Base-by-base conservation (phyloP, 2,888 invertebrate species). In the Hemithea aestivaria region DNA sequence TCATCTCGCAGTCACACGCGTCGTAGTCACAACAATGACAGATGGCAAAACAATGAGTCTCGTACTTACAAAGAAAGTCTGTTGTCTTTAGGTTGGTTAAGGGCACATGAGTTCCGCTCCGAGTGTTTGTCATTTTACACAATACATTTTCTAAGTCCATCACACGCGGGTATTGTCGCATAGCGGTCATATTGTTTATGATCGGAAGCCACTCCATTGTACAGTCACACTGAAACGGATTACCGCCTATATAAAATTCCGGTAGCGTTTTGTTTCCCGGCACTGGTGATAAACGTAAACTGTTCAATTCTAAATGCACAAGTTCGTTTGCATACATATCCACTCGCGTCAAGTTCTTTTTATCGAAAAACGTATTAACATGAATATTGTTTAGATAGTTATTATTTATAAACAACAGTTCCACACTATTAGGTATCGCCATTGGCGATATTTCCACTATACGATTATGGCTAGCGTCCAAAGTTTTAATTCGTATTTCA, bases 1-100 rank as follows among this genome's bases (percentile, higher is more conserved):
- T 96, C 94, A 97, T 96, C 87, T 97, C 96, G 83, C 98, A 98
- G 80, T 97, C 97, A 80, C 98, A 98, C 46, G 95, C 95, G 71
- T 96, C 96, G 73, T 96, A 97, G 73, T 97, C 97, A 81, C 98
- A 98, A 81, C 98, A 98, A 73, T 96, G 96, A 80, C 98, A 98
- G 32, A 96, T 90, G 24, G 96, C 94, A 78, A 97, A 97, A 84
- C 98, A 98, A 81, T 97, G 96, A 35, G 94, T 92, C 69, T 95
- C 94, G 87, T 97, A 97, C 62, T 92, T 93, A 85, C 97, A 97
- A 59, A 97, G 90, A 83, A 97, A 97, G 77, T 96, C 95, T 51
- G 94, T 91, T 36, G 94, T 90, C 58, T 92, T 91, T 20, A 96
- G 92, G 49, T 92, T 90, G 50, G 93, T 90, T 58, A 96, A 89